These are phyloP conservation scores for Panulirus ornatus DNA, from an alignment of 1,140 invertebrate species.

Conservation along the genomic window DNA sequence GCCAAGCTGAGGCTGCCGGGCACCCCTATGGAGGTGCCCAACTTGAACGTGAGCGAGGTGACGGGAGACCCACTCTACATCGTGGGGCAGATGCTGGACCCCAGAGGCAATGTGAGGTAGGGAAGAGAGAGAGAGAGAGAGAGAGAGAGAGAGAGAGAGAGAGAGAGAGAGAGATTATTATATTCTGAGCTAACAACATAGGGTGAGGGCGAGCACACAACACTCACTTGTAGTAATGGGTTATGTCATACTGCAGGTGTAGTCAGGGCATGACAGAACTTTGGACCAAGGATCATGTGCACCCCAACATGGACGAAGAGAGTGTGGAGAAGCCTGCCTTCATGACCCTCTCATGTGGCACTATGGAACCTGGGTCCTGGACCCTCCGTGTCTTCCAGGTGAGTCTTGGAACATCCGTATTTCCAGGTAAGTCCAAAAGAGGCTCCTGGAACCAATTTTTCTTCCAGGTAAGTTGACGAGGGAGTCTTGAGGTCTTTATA, in stretches of 20 bases:
- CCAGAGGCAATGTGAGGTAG: conserved; percentile 42
- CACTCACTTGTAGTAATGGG: no score
- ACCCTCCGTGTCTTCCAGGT: conserved; percentile 58
- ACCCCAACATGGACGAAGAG: conserved; percentile 39
- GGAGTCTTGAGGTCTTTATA: not conserved
- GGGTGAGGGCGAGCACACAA: no score
- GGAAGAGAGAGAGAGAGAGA: not conserved
- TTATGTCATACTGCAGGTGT: no score
- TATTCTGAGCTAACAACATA: no score
- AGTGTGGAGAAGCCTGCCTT: conserved; percentile 51
- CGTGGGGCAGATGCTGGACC: conserved; percentile 50
- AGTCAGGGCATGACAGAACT: conserved; percentile 37
- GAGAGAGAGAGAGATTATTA: no score
- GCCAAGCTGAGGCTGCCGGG: not conserved
- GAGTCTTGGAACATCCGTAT: not conserved
- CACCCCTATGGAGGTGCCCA: conserved; percentile 36
- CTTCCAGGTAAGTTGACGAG: not conserved
- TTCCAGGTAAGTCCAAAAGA: not conserved
- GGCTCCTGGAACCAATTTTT: not conserved
- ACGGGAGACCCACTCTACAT: conserved; percentile 27
- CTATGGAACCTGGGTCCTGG: conserved; percentile 42
- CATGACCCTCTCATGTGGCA: conserved; percentile 47
- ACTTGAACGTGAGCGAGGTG: conserved; percentile 30
- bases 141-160: not conserved
- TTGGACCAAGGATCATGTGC: conserved; percentile 38